Conservation (phyloP, 2,113 vertebrate species). For the Arothron firmamentum region DNA sequence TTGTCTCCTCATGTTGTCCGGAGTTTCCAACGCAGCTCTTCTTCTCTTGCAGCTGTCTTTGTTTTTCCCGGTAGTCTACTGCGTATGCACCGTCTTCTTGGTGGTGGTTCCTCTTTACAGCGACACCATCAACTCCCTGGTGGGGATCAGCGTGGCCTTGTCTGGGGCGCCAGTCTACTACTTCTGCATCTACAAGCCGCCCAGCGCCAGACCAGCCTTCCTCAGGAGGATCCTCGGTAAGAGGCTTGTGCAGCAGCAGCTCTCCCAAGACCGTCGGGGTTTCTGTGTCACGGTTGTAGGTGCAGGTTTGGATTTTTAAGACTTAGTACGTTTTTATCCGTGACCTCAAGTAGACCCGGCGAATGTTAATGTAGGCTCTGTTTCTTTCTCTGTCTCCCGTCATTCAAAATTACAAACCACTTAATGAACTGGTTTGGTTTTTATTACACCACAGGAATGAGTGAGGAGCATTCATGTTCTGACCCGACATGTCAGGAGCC, state of each 20-base stretch:
- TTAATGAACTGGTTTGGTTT: too few relatives aligned
- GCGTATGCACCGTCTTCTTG: slow-evolving; percentile 76
- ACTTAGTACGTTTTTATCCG: too few relatives aligned
- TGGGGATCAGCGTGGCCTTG: slow-evolving; percentile 76
- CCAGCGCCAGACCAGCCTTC: slow-evolving; percentile 72
- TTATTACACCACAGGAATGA: too few relatives aligned
- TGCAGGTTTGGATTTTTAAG: too few relatives aligned
- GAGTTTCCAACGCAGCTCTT: neutral
- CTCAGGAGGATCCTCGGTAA: slow-evolving; percentile 60
- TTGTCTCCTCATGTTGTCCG: slow-evolving; percentile 3
- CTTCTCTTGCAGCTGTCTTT: slow-evolving; percentile 68
- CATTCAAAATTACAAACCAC: too few relatives aligned
- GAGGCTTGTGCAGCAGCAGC: neutral
- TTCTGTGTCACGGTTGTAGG: too few relatives aligned
- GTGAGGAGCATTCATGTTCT: too few relatives aligned
- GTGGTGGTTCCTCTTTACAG: slow-evolving; percentile 81
- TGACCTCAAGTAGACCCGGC: too few relatives aligned
- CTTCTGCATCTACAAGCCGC: slow-evolving; percentile 71
- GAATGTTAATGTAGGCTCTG: too few relatives aligned
- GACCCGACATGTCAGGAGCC: too few relatives aligned
- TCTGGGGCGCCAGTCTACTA: slow-evolving; percentile 77
- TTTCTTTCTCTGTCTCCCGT: too few relatives aligned
- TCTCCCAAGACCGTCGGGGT: too few relatives aligned
- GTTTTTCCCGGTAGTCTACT: slow-evolving; percentile 81
- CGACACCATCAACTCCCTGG: slow-evolving; percentile 78